phyloP scores from a whole-genome alignment of 2,113 vertebrate species.

The Cyphomyrus plagiostoma region DNA sequence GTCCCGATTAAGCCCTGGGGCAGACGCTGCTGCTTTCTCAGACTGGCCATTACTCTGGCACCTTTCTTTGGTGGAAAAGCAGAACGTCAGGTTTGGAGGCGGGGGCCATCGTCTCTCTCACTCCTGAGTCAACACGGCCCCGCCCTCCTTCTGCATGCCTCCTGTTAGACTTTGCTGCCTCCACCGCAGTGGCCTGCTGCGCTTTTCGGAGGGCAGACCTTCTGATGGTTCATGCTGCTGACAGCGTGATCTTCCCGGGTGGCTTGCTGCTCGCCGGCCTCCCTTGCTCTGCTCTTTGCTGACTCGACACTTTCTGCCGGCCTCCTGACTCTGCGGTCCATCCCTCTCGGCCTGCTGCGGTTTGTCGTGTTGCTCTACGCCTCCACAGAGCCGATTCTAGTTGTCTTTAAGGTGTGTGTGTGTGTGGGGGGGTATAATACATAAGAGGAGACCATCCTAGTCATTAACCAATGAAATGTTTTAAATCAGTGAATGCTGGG shows the following conservation, averaged over 20 bases:
- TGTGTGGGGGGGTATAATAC: no score
- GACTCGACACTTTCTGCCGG: not conserved
- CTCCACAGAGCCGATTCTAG: not conserved
- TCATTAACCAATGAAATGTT: not conserved
- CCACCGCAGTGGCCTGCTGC: not conserved
- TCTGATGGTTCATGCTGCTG: slow-evolving; percentile 5
- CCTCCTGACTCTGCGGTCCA: not conserved
- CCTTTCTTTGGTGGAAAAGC: not conserved
- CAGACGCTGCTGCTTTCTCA: not conserved
- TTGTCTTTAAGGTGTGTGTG: no score
- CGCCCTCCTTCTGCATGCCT: not conserved
- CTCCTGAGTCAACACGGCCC: not conserved
- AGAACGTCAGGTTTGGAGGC: not conserved
- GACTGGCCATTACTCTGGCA: not conserved
- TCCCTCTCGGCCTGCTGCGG: not conserved
- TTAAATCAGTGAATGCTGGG: not conserved
- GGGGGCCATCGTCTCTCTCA: not conserved
- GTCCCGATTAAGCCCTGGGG: not conserved
- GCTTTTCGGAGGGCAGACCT: not conserved
- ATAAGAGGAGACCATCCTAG: not conserved
- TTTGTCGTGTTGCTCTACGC: not conserved
- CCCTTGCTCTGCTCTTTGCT: not conserved
- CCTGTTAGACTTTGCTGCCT: not conserved
- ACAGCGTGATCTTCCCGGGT: not conserved
- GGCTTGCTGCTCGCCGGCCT: not conserved